A percentile compares a stretch with the other conserved stretches of the same genome.
Evolutionary conservation across 2,113 vertebrate genomes (phyloP).

Genomic region (Microcebus ravelobensis): DNA sequence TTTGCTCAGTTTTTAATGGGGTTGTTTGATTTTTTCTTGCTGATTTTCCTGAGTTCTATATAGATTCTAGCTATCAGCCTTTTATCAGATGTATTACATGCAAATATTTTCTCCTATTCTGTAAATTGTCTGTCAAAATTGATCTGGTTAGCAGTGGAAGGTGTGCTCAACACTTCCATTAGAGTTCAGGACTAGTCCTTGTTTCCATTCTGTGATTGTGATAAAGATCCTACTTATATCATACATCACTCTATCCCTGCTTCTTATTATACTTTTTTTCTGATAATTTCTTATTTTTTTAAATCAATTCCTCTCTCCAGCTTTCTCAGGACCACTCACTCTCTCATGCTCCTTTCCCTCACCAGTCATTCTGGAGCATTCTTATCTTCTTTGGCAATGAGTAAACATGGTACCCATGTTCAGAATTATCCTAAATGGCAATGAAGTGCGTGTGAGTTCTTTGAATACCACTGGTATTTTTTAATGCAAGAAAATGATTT

Average conservation of each 20-base stretch:
- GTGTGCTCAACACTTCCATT: not conserved
- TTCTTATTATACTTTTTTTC: not conserved
- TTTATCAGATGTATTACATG: too few species aligned
- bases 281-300: not conserved
- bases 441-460: not conserved
- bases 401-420: not conserved
- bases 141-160: conserved; percentile 19
- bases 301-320: conserved; percentile 1
- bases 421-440: conserved; percentile 4
- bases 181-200: conserved; percentile 21
- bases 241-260: not conserved
- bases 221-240: not conserved
- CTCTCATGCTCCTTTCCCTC: not conserved
- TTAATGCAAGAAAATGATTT: not conserved
- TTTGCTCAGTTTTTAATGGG: too few species aligned
- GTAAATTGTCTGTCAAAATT: not conserved
- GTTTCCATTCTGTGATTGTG: conserved; percentile 13
- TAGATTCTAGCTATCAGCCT: too few species aligned
- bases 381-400: not conserved
- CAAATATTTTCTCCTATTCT: too few species aligned
- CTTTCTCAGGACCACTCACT: not conserved
- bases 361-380: not conserved
- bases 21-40: too few species aligned
- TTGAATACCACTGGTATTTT: not conserved
- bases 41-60: too few species aligned